Base-by-base conservation (phyloP, 2,113 vertebrate species). In the Alosa alosa region DNA sequence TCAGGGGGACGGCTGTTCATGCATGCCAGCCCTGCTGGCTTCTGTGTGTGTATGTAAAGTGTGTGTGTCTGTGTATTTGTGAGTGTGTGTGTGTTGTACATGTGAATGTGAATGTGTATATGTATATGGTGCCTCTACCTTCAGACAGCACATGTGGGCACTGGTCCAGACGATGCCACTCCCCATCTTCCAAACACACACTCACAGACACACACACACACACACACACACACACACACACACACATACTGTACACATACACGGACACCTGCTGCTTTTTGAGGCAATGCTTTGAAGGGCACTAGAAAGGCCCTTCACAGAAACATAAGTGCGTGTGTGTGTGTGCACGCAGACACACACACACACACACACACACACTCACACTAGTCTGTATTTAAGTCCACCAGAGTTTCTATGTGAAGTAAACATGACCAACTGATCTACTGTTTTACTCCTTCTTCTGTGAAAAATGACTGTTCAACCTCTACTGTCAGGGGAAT, bases 161-260 rank as follows among this genome's bases (percentile, higher is more conserved):
- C 72, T 15, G 72, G 36, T 78, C 72, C 72, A 78, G 72, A 78
- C 8, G 1, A 15, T 78, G 36, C 72, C 72, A 78, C 31, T 78
- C 25, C 36, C 31, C 10, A 36, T 15, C 20, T 39, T 39, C 3
- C 64, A 36, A 10, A 72, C 64, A 72, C 64, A 72, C 64, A 72
- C 60, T 6, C n/a, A n/a, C 22, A n/a, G 68, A 7, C 18, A 20
- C 41, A 6, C 45, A 57, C 20, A 86, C 60, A 81, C 36, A 64
- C 75, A 85, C 22, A 17, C 18, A 78, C 18, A 57, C 72, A 55
- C 75, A 45, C 52, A 45, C 84, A 75, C 55, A 82, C 82, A 88
- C 84, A 87, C 57, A 84, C 41, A n/a, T n/a, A n/a, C n/a, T n/a
- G n/a, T 41, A 84, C 41, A 45, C 78, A 68, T n/a, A 50, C 78